A percentile compares a stretch with the other conserved stretches of the same genome.
Evolutionary conservation across 1,140 invertebrate genomes (phyloP).

Genomic region (Polypedilum pembai): DNA sequence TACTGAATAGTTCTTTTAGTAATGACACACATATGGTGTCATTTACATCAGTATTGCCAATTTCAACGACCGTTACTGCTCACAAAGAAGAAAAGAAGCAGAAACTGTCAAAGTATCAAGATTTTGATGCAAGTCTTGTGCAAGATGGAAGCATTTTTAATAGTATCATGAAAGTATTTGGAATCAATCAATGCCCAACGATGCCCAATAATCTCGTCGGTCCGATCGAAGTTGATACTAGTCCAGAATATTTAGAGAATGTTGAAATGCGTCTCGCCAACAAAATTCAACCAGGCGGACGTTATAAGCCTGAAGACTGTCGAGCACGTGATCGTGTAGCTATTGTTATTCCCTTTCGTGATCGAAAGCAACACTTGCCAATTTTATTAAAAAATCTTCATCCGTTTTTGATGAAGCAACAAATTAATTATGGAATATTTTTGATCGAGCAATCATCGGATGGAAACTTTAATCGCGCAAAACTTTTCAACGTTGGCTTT

Average conservation of each 20-base stretch:
- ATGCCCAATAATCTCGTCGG: slow-evolving; percentile 37
- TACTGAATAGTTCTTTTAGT: not conserved
- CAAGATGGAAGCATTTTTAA: not conserved
- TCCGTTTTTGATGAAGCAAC: slow-evolving; percentile 81
- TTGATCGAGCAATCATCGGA: slow-evolving; percentile 85
- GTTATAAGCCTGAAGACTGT: slow-evolving; percentile 68
- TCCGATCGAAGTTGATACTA: slow-evolving; percentile 43
- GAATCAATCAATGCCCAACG: not conserved
- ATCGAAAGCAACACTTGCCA: slow-evolving; percentile 73
- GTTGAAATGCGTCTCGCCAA: slow-evolving; percentile 45
- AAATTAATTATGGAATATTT: slow-evolving; percentile 88
- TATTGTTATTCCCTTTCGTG: slow-evolving; percentile 76
- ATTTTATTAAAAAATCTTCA: slow-evolving; percentile 83
- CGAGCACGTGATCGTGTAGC: slow-evolving; percentile 69
- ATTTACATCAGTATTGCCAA: not conserved
- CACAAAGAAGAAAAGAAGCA: not conserved
- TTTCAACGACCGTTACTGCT: not conserved
- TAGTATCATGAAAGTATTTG: slow-evolving; percentile 24
- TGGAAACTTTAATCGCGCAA: slow-evolving; percentile 79
- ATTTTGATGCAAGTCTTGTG: slow-evolving; percentile 19
- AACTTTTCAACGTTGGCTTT: slow-evolving; percentile 93
- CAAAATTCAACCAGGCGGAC: slow-evolving; percentile 60
- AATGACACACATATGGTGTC: not conserved
- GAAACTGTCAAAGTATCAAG: slow-evolving; percentile 21
- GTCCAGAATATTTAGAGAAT: slow-evolving; percentile 43